Evolutionary conservation across 2,888 invertebrate genomes (phyloP), one percentile per base, ranked within the genome.

Genomic region (Dolomedes plantarius): DNA sequence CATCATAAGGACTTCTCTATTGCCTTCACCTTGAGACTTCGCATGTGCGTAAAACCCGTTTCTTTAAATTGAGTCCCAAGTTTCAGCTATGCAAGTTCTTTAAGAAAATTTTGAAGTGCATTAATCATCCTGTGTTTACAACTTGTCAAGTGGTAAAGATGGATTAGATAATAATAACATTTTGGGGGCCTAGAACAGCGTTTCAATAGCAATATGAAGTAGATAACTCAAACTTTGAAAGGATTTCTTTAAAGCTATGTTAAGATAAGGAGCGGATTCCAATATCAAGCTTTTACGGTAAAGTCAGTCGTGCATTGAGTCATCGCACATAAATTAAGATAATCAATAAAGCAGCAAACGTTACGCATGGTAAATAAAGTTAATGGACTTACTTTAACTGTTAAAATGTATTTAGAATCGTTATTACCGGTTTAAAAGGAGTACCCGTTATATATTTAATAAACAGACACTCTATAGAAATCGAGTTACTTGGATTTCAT

Each of bases 61-160:
- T 62, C 62, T 75, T 68, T 68, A 73, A 67, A 56, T 27, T 64
- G 71, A 64, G 69, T 81, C 19, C 36, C 29, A 29, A 73, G 81
- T 36, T 23, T 28, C 31, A 13, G 69, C 39, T 73, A 73, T 50
- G 50, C 41, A 67, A 46, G 27, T 73, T 73, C 82, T 82, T 82
- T 65, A 82, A 71, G 64, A 76, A 36, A n/a, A 62, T 80, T 76
- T 39, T 31, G 27, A 29, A 41, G 75, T 29, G 56, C 81, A 81
- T 81, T 81, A 81, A 81, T 82, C 75, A 82, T 76, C 62, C 64
- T 23, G 71, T 76, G 75, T 76, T 76, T 82, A 64, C 69, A 76
- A 76, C 62, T 50, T 76, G 82, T 76, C 71, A 82, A 75, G 69
- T 69, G 41, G 16, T 74, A 74, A 81, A 81, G 81, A 81, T 81